These are phyloP conservation scores for Enteromius mattozi DNA, from an alignment of 2,797 vertebrate genomes.

Conservation along the genomic window DNA sequence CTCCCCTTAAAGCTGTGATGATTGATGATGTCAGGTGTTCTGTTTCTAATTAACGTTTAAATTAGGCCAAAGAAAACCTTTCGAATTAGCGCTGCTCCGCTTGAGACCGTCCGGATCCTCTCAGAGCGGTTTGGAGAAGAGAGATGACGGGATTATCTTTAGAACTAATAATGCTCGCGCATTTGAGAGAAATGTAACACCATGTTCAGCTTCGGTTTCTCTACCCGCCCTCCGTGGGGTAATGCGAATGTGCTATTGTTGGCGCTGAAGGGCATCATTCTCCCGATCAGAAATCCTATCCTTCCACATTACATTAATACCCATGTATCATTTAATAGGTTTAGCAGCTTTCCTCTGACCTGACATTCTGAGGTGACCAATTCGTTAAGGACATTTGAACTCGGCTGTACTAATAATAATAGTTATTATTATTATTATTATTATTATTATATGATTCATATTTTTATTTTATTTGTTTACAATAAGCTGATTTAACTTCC, in stretches of 20 bases:
- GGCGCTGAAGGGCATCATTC: conserved; percentile 57
- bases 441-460: background rate
- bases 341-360: conserved; percentile 40
- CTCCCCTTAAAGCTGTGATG: conserved; percentile 63
- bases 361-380: conserved; percentile 13
- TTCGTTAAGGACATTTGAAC: conserved; percentile 18
- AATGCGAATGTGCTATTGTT: conserved; percentile 55
- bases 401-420: background rate
- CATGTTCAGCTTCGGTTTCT: conserved; percentile 51
- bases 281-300: conserved; percentile 53
- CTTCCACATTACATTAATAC: conserved; percentile 48
- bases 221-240: conserved; percentile 35
- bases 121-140: conserved; percentile 51
- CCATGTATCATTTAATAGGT: conserved; percentile 43
- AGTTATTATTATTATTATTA: background rate
- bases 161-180: conserved; percentile 49
- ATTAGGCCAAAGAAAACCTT: conserved; percentile 66
- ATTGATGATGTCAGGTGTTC: conserved; percentile 80
- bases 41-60: conserved; percentile 80
- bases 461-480: background rate
- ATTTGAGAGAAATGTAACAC: conserved; percentile 64
- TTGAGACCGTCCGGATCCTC: conserved; percentile 60
- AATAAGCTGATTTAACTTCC: background rate
- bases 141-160: conserved; percentile 50
- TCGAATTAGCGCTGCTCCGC: conserved; percentile 62